Evolutionary conservation across 2,797 vertebrate species (phyloP).

Genomic region (Microctenopoma lineatum): DNA sequence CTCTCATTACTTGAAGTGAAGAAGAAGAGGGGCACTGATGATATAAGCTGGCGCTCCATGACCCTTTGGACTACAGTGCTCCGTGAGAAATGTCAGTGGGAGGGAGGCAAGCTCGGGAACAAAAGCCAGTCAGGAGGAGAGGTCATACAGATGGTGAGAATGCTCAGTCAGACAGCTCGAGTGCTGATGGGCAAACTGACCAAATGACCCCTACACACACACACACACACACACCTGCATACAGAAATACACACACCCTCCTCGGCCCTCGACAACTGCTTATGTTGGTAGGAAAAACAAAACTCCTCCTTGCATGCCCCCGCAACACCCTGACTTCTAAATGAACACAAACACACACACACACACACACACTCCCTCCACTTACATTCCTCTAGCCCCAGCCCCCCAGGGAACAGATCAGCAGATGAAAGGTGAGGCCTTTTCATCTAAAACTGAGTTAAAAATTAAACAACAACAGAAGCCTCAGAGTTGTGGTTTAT

Average conservation of each 20-base stretch:
- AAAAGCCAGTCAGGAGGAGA: conserved; percentile 68
- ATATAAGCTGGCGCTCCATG: conserved; percentile 47
- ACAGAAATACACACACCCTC: conserved; percentile 34
- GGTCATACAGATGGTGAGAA: conserved; percentile 79
- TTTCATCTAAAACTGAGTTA: conserved; percentile 71
- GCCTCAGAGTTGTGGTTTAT: conserved; percentile 17
- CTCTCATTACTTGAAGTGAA: conserved; percentile 27
- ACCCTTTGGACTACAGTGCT: conserved; percentile 47
- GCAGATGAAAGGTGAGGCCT: conserved; percentile 70
- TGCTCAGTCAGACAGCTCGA: conserved; percentile 71
- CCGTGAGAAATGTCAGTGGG: conserved; percentile 60
- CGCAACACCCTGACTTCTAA: conserved; percentile 42
- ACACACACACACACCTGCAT: conserved; percentile 38
- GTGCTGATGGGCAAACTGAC: conserved; percentile 73
- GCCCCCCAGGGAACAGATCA: conserved; percentile 50
- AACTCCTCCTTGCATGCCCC: conserved; percentile 44
- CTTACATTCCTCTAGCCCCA: conserved; percentile 41
- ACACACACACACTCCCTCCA: too few species aligned
- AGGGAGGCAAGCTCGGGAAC: conserved; percentile 51
- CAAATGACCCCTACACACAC: conserved; percentile 60
- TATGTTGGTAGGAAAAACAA: conserved; percentile 63
- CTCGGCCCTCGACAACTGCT: conserved; percentile 31
- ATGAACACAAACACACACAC: conserved; percentile 37
- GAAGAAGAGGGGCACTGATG: conserved; percentile 32
- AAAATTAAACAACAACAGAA: conserved; percentile 66